Evolutionary conservation across 2,113 vertebrate genomes (phyloP).

Genomic region (human): DNA sequence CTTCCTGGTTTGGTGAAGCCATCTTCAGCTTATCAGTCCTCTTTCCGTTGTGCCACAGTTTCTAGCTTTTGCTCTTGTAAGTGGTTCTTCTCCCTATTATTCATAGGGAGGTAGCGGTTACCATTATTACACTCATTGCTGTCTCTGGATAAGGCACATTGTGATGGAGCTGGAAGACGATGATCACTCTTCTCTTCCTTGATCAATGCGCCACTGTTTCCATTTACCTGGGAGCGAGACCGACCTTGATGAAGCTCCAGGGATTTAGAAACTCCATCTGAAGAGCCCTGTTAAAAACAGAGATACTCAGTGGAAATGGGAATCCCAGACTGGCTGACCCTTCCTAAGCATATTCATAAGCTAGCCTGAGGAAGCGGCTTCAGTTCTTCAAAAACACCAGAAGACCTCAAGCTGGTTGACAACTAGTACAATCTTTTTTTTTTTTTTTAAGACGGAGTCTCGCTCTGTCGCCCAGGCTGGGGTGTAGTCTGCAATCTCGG

Average conservation of each 20-base stretch:
- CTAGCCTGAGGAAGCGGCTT: constrained; percentile 7
- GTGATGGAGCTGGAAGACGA: constrained; percentile 86
- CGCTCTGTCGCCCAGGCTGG: too few species aligned
- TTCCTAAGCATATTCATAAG: background rate
- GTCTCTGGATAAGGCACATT: constrained; percentile 91
- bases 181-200: constrained; percentile 84
- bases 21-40: constrained; percentile 82
- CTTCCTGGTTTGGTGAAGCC: constrained; percentile 49
- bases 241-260: constrained; percentile 81
- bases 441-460: too few species aligned
- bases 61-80: constrained; percentile 91
- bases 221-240: constrained; percentile 87
- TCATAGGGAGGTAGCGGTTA: constrained; percentile 69
- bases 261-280: constrained; percentile 86
- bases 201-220: constrained; percentile 85
- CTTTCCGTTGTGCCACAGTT: constrained; percentile 88
- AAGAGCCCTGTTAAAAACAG: constrained; percentile 80
- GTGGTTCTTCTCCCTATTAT: constrained; percentile 87
- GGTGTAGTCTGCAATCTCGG: too few species aligned
- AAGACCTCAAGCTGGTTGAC: background rate
- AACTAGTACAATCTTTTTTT: background rate
- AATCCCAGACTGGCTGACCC: background rate
- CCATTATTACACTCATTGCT: constrained; percentile 85
- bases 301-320: constrained; percentile 30
- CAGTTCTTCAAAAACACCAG: constrained; percentile 10